Evolutionary conservation across 2,113 vertebrate species (phyloP).

Genomic region (Paradisaea rubra): DNA sequence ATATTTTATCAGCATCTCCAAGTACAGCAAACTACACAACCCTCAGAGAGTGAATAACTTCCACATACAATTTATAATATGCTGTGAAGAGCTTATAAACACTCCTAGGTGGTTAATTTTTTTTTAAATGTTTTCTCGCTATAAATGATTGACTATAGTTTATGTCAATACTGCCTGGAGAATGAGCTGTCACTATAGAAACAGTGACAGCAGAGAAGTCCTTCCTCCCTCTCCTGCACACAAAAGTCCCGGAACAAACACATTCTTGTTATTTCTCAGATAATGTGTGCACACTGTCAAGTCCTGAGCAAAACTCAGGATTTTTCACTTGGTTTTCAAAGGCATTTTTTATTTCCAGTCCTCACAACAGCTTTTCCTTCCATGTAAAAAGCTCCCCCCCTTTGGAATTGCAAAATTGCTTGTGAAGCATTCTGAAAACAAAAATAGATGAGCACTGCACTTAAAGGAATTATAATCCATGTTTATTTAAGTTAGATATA

Average conservation of each 20-base stretch:
- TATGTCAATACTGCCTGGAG: background rate
- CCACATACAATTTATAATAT: background rate
- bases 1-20: background rate
- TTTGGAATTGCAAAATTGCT: background rate
- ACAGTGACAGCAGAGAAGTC: constrained; percentile 20
- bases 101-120: background rate
- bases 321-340: background rate
- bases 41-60: background rate
- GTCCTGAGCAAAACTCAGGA: background rate
- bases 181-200: constrained; percentile 43
- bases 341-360: background rate
- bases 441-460: constrained; percentile 7
- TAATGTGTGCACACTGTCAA: background rate
- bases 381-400: background rate
- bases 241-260: background rate
- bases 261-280: background rate
- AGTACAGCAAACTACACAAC: background rate
- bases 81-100: background rate
- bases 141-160: background rate
- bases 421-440: constrained; percentile 1
- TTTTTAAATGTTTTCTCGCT: background rate
- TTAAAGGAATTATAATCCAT: constrained; percentile 7
- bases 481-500: constrained; percentile 37
- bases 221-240: constrained; percentile 6
- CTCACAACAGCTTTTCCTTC: background rate